phyloP scores from a whole-genome alignment of 53 echinoderm and acorn worm genomes.

The Temnopleurus reevesii region DNA sequence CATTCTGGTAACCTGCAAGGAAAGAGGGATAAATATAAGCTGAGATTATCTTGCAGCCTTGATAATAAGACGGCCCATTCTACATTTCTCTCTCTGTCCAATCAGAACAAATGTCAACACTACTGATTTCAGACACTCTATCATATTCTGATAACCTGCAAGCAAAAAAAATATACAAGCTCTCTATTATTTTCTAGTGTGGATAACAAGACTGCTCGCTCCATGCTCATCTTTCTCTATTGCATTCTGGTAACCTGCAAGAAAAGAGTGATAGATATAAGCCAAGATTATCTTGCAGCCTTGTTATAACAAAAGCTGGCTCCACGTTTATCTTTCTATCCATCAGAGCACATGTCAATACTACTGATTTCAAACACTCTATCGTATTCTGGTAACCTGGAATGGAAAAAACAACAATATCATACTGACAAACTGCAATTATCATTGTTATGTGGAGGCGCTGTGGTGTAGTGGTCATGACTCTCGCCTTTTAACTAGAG shows the following conservation, averaged over 20 bases:
- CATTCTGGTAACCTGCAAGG: constrained; percentile 80
- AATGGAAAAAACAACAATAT: no score
- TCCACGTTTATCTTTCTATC: constrained; percentile 83
- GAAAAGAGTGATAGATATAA: background rate
- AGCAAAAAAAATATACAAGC: no score
- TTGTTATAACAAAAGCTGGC: constrained; percentile 71
- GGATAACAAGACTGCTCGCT: constrained; percentile 75
- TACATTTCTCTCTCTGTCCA: constrained; percentile 80
- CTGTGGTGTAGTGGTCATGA: no score
- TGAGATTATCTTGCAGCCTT: no score
- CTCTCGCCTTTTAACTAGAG: no score
- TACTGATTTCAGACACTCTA: constrained; percentile 82
- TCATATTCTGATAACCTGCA: constrained; percentile 84
- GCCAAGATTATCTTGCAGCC: no score
- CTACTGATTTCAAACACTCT: constrained; percentile 79
- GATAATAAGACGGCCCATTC: constrained; percentile 82
- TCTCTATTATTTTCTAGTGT: constrained; percentile 78
- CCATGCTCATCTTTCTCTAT: constrained; percentile 78
- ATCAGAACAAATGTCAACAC: constrained; percentile 82
- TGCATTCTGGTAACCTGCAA: constrained; percentile 83
- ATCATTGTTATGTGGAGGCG: no score
- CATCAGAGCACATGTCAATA: constrained; percentile 82
- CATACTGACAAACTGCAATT: no score
- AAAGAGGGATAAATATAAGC: background rate
- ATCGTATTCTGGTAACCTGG: constrained; percentile 88